Evolutionary conservation across 2,113 vertebrate genomes (phyloP), one percentile per base, ranked within the genome.

Genomic region (Trogon melanurus): DNA sequence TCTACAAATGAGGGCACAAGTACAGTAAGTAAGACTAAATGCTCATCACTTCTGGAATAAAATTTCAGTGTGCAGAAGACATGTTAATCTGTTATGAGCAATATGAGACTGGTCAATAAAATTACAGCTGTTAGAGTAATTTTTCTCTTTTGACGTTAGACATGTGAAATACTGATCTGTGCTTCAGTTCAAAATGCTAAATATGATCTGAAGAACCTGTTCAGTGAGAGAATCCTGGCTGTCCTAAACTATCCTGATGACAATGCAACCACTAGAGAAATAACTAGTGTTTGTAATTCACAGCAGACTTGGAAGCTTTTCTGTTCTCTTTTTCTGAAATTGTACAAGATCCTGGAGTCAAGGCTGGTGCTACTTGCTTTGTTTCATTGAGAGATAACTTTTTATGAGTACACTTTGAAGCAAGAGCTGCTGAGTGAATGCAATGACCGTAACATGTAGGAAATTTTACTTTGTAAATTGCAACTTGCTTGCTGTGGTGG

Each of bases 271-370:
- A 26, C 45, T 54, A 13, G 7, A 69, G 34, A 94, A 79, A 34
- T 38, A 60, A 1, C 10, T 26, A 15, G 3, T 51, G n/a, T 54
- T 76, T 57, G 1, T 65, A 51, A 51, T 50, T 81, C 32, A 32
- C 20, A 71, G 22, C 7, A 21, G 7, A 16, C 11, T 58, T 62
- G 27, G 44, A 50, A 56, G 27, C 27, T 85, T 84, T 79, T 58
- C n/a, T 0, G 1, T 69, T 45, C 30, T 21, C 9, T 53, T 50
- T 69, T 62, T 62, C 61, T 70, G 67, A 74, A 74, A 19, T 7
- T 0, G 0, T 57, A 7, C 11, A 20, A 78, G 27, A 50, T 61
- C 4, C 10, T 54, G 66, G 13, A 23, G 36, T 32, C 41, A 80
- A 81, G 80, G 23, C 58, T 57, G 36, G 27, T 50, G 13, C 38